Percentiles rank a stretch among this genome's conserved stretches.
Evolutionary conservation across 2,797 vertebrate species (phyloP).

Genomic region (Pogonophryne albipinna): DNA sequence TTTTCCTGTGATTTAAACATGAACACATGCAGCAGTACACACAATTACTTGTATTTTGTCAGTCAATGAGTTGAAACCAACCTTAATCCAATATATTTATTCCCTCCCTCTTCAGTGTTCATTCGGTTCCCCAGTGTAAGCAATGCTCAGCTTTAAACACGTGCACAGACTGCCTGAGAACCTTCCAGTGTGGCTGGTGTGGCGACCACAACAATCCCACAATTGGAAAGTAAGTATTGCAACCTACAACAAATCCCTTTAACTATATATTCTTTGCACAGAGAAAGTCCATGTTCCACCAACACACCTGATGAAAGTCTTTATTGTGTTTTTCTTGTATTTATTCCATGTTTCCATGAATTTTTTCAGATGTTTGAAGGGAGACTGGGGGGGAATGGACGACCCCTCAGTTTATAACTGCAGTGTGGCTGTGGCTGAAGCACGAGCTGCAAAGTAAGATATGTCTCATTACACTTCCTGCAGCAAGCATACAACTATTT

Average conservation of each 20-base stretch:
- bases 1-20: slow-evolving; percentile 12
- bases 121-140: slow-evolving; percentile 92
- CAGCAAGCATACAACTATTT: background rate
- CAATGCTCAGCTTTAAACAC: slow-evolving; percentile 88
- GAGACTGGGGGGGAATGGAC: slow-evolving; percentile 90
- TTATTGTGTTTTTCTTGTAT: background rate
- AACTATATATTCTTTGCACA: background rate
- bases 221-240: slow-evolving; percentile 87
- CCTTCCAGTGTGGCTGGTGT: slow-evolving; percentile 95
- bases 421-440: slow-evolving; percentile 88
- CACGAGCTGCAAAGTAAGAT: slow-evolving; percentile 82
- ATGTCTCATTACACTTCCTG: slow-evolving; percentile 1
- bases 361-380: slow-evolving; percentile 88
- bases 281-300: background rate
- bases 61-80: background rate
- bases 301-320: background rate
- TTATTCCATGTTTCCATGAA: background rate
- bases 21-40: background rate
- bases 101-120: slow-evolving; percentile 82
- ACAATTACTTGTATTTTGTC: background rate
- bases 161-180: slow-evolving; percentile 91
- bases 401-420: slow-evolving; percentile 88
- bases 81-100: background rate
- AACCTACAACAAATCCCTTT: background rate
- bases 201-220: slow-evolving; percentile 94